Conservation (phyloP, 2,113 vertebrate genomes). For the Cathartes aura region DNA sequence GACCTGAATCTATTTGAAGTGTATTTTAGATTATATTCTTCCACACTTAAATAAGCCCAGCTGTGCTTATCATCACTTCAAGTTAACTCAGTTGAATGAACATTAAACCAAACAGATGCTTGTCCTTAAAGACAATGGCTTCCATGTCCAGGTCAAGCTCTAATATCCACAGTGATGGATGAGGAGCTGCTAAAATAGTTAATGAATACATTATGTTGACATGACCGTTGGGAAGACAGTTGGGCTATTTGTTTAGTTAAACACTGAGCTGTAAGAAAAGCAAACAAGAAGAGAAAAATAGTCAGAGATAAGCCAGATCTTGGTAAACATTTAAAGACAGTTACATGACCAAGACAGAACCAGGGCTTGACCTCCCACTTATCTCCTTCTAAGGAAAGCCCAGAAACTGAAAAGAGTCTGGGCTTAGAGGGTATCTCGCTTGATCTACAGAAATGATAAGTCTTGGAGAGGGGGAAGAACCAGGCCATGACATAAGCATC, state of each 20-base stretch:
- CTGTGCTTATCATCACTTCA: background rate
- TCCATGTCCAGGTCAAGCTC: background rate
- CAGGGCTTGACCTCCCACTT: background rate
- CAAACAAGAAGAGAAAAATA: constrained; percentile 6
- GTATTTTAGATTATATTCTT: background rate
- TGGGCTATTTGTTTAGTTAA: constrained; percentile 8
- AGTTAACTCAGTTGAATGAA: background rate
- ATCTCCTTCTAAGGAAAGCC: background rate
- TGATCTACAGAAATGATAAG: background rate
- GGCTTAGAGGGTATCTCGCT: background rate
- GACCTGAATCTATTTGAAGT: background rate
- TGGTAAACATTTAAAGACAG: background rate
- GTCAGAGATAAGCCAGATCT: constrained; percentile 22
- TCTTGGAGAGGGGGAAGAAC: background rate
- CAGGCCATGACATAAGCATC: background rate
- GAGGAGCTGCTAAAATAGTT: constrained; percentile 29
- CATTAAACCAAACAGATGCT: background rate
- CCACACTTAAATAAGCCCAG: background rate
- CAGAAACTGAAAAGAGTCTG: background rate
- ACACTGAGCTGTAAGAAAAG: constrained; percentile 10
- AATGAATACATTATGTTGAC: constrained; percentile 16
- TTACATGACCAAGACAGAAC: background rate
- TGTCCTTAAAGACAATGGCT: background rate
- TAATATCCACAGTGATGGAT: background rate
- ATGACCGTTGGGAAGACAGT: background rate